Evolutionary conservation across 1,140 invertebrate genomes (phyloP).

Genomic region (Centruroides vittatus): DNA sequence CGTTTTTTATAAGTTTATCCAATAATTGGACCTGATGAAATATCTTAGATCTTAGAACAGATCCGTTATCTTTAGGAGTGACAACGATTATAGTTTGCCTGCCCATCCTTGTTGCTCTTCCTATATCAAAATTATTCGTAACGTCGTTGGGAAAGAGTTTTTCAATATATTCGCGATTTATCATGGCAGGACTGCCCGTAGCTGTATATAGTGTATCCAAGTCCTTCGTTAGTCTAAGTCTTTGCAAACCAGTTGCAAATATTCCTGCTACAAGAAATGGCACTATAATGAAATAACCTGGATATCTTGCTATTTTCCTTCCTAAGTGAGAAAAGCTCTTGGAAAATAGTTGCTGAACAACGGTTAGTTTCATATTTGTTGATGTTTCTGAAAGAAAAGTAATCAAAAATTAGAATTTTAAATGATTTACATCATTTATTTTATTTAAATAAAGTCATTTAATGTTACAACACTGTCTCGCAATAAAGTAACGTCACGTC

Average conservation of each 20-base stretch:
- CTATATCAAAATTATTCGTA: slow-evolving; percentile 14
- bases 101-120: slow-evolving; percentile 61
- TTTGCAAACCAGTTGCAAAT: slow-evolving; percentile 71
- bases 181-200: slow-evolving; percentile 50
- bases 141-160: slow-evolving; percentile 14
- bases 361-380: slow-evolving; percentile 13
- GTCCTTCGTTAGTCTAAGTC: slow-evolving; percentile 72
- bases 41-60: slow-evolving; percentile 55
- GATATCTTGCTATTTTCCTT: slow-evolving; percentile 54
- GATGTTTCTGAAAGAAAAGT: too few relatives aligned
- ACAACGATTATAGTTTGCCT: slow-evolving; percentile 72
- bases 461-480: too few relatives aligned
- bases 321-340: slow-evolving; percentile 67
- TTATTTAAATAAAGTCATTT: too few relatives aligned
- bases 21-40: slow-evolving; percentile 60
- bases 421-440: too few relatives aligned
- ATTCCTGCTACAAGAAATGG: slow-evolving; percentile 61
- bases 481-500: too few relatives aligned
- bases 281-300: slow-evolving; percentile 74
- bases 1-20: slow-evolving; percentile 58
- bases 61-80: slow-evolving; percentile 60
- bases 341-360: slow-evolving; percentile 26
- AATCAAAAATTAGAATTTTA: too few relatives aligned
- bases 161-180: slow-evolving; percentile 62
- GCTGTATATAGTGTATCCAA: slow-evolving; percentile 83